A percentile compares a stretch with the other conserved stretches of the same genome.
phyloP scores from a whole-genome alignment of 2,888 invertebrate species.

The Melanostoma scalare region DNA sequence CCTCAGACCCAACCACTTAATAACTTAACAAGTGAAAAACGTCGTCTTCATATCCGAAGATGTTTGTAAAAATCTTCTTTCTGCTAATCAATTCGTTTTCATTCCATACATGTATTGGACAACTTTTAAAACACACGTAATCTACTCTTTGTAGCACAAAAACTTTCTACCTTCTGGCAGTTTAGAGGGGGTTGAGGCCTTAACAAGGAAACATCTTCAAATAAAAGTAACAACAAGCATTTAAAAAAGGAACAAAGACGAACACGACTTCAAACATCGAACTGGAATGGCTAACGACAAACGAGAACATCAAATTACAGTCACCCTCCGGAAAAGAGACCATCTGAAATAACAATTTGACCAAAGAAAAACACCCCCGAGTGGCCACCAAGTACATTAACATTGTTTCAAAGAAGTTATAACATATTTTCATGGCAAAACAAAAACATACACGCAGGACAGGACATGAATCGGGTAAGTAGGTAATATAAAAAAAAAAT shows the following conservation, averaged over 20 bases:
- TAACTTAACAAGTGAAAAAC: too few species aligned
- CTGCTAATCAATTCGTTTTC: too few species aligned
- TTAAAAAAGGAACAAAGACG: constrained; percentile 11
- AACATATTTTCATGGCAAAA: constrained; percentile 45
- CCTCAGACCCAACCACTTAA: too few species aligned
- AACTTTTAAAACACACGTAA: too few species aligned
- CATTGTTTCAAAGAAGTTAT: constrained; percentile 31
- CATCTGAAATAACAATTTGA: constrained; percentile 62
- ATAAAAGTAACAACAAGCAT: background rate
- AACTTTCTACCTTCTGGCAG: too few species aligned
- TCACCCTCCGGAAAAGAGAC: constrained; percentile 55
- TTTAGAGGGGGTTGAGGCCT: background rate
- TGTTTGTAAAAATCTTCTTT: too few species aligned
- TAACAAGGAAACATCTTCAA: background rate
- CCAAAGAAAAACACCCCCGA: constrained; percentile 15
- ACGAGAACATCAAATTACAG: constrained; percentile 37
- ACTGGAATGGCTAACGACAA: constrained; percentile 48
- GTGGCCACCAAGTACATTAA: background rate
- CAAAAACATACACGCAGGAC: constrained; percentile 35
- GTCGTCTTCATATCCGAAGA: too few species aligned
- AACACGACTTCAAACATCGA: constrained; percentile 46
- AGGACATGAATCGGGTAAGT: too few species aligned
- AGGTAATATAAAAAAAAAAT: constrained; percentile 4
- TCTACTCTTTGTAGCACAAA: too few species aligned
- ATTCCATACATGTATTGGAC: too few species aligned